These are phyloP conservation scores for Myotis findleyi DNA, from an alignment of 2,797 vertebrate species.

Conservation along the genomic window DNA sequence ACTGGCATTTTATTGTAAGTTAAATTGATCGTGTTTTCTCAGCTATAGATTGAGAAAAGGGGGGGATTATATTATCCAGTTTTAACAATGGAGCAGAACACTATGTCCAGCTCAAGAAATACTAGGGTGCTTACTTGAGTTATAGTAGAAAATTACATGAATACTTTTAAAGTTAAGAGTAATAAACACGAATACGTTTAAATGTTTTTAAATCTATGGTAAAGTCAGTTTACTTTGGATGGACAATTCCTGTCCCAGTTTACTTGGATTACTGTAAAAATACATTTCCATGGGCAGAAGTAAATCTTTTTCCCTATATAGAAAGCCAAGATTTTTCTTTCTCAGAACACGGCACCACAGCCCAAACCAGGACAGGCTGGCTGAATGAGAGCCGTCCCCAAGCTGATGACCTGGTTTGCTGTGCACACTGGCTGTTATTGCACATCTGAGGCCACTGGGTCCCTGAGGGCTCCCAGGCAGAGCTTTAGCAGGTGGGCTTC, in stretches of 20 bases:
- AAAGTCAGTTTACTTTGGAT: background rate
- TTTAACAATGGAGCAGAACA: background rate
- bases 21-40: background rate
- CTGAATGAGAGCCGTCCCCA: background rate
- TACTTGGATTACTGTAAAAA: conserved; percentile 4
- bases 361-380: conserved; percentile 17
- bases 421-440: background rate
- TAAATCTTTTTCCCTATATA: background rate
- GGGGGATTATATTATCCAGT: background rate
- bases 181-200: conserved; percentile 7
- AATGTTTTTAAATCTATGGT: background rate
- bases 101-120: background rate
- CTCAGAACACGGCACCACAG: background rate
- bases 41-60: background rate
- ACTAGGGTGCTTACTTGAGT: background rate
- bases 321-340: conserved; percentile 21
- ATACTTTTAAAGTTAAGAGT: background rate
- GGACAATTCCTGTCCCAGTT: background rate
- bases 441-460: conserved; percentile 33
- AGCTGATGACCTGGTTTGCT: conserved; percentile 61
- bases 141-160: background rate
- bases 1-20: background rate
- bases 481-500: conserved; percentile 55
- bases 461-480: background rate
- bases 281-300: background rate